Conservation (phyloP, 2,113 vertebrate species). For the Pteropus alecto region DNA sequence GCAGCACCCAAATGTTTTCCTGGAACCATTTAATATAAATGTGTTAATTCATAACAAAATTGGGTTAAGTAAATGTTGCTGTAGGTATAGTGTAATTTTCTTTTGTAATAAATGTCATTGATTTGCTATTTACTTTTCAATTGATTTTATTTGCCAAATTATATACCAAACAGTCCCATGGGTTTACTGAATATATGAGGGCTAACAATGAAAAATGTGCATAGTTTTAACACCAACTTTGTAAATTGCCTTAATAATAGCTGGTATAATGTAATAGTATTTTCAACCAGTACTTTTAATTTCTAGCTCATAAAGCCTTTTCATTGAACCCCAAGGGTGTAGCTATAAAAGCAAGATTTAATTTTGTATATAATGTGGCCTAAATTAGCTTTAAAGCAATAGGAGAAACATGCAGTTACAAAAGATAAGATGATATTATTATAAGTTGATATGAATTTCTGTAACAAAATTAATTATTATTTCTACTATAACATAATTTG, state of each 20-base stretch:
- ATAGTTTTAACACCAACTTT: slow-evolving; percentile 88
- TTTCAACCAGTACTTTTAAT: slow-evolving; percentile 91
- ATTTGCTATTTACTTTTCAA: slow-evolving; percentile 83
- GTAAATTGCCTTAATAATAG: slow-evolving; percentile 91
- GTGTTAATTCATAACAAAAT: slow-evolving; percentile 71
- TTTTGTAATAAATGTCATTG: slow-evolving; percentile 73
- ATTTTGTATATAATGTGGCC: slow-evolving; percentile 90
- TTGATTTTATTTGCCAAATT: slow-evolving; percentile 85
- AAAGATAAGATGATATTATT: slow-evolving; percentile 85
- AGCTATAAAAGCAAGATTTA: slow-evolving; percentile 91
- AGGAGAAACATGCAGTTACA: slow-evolving; percentile 83
- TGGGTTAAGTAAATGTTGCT: slow-evolving; percentile 77
- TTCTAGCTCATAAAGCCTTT: slow-evolving; percentile 91
- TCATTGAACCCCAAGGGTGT: slow-evolving; percentile 90
- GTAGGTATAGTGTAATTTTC: slow-evolving; percentile 76
- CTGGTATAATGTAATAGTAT: slow-evolving; percentile 88
- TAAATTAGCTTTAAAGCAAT: slow-evolving; percentile 90
- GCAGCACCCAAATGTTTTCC: slow-evolving; percentile 45
- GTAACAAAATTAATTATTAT: slow-evolving; percentile 86
- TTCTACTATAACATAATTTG: slow-evolving; percentile 82
- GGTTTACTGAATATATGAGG: slow-evolving; percentile 86
- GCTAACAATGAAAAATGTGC: slow-evolving; percentile 86
- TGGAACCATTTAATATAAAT: slow-evolving; percentile 40
- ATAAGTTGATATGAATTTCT: slow-evolving; percentile 84
- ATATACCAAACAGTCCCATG: slow-evolving; percentile 84